These are phyloP conservation scores for Lottia gigantea DNA, from an alignment of 2,888 invertebrate genomes.

Conservation along the genomic window DNA sequence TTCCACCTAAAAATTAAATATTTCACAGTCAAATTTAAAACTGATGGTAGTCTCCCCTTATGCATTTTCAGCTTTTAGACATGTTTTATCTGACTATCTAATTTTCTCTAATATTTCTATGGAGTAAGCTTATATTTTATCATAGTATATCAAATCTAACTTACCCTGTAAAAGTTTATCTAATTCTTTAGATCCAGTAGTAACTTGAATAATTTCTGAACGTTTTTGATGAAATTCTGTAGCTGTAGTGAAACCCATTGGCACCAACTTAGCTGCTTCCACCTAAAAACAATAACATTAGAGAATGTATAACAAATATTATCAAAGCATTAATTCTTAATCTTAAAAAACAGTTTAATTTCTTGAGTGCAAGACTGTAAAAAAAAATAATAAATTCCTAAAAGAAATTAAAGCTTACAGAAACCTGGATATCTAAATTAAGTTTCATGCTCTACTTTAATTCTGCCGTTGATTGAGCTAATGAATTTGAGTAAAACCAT, in stretches of 20 bases:
- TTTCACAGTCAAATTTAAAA: neutral
- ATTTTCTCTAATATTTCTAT: no score
- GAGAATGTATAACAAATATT: neutral
- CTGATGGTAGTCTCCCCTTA: neutral
- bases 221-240: constrained; percentile 95
- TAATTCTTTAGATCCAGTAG: constrained; percentile 93
- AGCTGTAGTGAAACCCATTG: constrained; percentile 98
- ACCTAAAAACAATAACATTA: constrained; percentile 64
- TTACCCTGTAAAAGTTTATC: constrained; percentile 86
- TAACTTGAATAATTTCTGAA: constrained; percentile 92
- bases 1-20: constrained; percentile 75
- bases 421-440: no score
- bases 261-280: constrained; percentile 92
- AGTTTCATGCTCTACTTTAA: no score
- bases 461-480: no score
- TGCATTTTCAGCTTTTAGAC: constrained; percentile 4
- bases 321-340: no score
- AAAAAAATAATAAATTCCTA: no score
- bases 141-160: neutral
- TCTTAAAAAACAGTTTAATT: no score
- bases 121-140: no score
- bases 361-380: no score
- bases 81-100: no score
- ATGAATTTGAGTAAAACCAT: no score
- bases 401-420: no score